phyloP scores from a whole-genome alignment of 2,113 vertebrate genomes.

The Gambusia affinis region DNA sequence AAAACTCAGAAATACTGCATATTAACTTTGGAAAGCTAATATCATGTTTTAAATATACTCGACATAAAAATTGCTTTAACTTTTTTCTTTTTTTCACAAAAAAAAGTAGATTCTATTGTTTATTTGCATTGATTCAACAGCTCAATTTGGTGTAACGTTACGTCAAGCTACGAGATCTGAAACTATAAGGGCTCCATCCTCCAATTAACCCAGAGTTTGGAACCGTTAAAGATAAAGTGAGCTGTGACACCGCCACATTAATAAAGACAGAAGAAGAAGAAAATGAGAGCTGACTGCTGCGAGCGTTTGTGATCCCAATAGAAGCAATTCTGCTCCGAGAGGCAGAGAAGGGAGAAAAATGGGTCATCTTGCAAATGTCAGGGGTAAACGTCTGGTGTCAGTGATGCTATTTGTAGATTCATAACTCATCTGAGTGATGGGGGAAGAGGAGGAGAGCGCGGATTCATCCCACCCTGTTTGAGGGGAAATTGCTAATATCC shows the following conservation, averaged over 20 bases:
- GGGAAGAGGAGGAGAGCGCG: not conserved
- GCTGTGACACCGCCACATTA: not conserved
- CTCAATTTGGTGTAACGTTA: not conserved
- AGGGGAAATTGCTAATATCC: slow-evolving; percentile 5
- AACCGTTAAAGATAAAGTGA: not conserved
- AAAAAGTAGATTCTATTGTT: not conserved
- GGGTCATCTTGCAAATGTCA: slow-evolving; percentile 65
- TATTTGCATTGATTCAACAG: not conserved
- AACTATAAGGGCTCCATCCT: not conserved
- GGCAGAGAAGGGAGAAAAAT: slow-evolving; percentile 33
- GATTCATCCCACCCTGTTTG: not conserved
- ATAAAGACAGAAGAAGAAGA: slow-evolving; percentile 1
- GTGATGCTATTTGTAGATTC: slow-evolving; percentile 32
- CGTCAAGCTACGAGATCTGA: not conserved
- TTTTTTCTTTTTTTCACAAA: not conserved
- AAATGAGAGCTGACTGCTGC: slow-evolving; percentile 13
- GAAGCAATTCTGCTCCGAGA: not conserved
- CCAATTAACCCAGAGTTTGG: not conserved
- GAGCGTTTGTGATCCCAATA: slow-evolving; percentile 25
- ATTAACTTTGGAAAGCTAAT: no score
- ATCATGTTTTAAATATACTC: no score
- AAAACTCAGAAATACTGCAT: no score
- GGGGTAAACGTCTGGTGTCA: slow-evolving; percentile 49
- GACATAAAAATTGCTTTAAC: no score
- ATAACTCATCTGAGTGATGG: slow-evolving; percentile 8